Evolutionary conservation across 2,888 invertebrate genomes (phyloP).

Genomic region (Agrypnus murinus): DNA sequence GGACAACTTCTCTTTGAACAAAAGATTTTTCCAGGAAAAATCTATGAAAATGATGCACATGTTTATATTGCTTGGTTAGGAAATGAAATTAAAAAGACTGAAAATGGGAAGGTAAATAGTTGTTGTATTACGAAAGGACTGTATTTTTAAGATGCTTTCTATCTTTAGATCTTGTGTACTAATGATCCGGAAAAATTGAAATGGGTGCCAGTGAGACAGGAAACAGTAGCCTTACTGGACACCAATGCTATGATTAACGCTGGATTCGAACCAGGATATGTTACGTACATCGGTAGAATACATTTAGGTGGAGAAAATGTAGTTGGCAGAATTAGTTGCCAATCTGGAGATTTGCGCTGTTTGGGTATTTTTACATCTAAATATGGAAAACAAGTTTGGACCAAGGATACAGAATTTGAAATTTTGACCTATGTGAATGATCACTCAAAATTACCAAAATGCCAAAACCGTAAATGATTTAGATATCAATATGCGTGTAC

Average conservation of each 20-base stretch:
- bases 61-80: slow-evolving; percentile 26
- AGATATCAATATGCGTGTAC: too few species aligned
- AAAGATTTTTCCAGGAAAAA: slow-evolving; percentile 34
- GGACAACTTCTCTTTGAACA: slow-evolving; percentile 28
- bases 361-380: too few species aligned
- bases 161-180: slow-evolving; percentile 42
- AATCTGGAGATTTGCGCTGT: too few species aligned
- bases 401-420: too few species aligned
- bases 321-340: slow-evolving; percentile 20
- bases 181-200: slow-evolving; percentile 40
- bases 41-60: slow-evolving; percentile 16
- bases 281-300: slow-evolving; percentile 31
- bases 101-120: too few species aligned
- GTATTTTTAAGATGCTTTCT: not conserved
- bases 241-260: slow-evolving; percentile 24
- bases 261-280: slow-evolving; percentile 37
- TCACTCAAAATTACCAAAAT: too few species aligned
- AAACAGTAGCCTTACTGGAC: slow-evolving; percentile 9
- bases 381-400: too few species aligned
- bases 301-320: not conserved
- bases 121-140: too few species aligned
- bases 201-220: slow-evolving; percentile 37
- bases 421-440: too few species aligned
- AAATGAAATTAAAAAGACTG: too few species aligned
- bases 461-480: too few species aligned